phyloP scores from a whole-genome alignment of 2,888 invertebrate species.

The Amiota communis region DNA sequence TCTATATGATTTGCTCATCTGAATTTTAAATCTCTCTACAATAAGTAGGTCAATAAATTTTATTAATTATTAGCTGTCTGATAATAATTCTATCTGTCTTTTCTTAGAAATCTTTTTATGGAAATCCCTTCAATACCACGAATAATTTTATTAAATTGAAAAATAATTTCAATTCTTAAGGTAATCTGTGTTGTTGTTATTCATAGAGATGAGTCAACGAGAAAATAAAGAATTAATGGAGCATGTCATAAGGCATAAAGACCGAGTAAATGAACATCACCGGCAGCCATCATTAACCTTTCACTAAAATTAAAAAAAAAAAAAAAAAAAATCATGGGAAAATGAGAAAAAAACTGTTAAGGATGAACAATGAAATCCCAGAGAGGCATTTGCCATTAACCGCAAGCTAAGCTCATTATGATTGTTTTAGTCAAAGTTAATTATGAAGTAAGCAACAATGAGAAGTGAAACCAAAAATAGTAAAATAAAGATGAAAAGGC shows the following conservation, averaged over 20 bases:
- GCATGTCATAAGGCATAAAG: not conserved
- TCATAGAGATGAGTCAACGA: not conserved
- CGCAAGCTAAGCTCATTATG: constrained; percentile 17
- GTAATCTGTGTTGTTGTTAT: too few relatives aligned
- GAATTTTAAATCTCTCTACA: too few relatives aligned
- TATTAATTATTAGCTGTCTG: too few relatives aligned
- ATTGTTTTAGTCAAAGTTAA: constrained; percentile 6
- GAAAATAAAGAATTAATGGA: not conserved
- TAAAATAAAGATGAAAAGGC: not conserved
- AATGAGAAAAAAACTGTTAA: not conserved
- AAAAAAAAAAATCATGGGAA: too few relatives aligned
- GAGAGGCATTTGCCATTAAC: constrained; percentile 1
- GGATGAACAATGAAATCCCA: not conserved
- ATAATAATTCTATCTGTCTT: too few relatives aligned
- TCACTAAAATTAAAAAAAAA: not conserved
- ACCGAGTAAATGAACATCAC: not conserved
- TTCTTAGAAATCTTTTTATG: too few relatives aligned
- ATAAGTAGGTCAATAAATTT: too few relatives aligned
- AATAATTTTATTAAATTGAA: too few relatives aligned
- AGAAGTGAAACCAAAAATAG: not conserved
- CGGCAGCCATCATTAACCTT: constrained; percentile 27
- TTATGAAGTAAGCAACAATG: not conserved
- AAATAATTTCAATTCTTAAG: too few relatives aligned
- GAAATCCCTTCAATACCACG: too few relatives aligned
- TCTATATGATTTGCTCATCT: too few relatives aligned